Percentiles rank a stretch among this genome's conserved stretches.
phyloP scores from a whole-genome alignment of 2,888 invertebrate species.

The Piscicola geometra region DNA sequence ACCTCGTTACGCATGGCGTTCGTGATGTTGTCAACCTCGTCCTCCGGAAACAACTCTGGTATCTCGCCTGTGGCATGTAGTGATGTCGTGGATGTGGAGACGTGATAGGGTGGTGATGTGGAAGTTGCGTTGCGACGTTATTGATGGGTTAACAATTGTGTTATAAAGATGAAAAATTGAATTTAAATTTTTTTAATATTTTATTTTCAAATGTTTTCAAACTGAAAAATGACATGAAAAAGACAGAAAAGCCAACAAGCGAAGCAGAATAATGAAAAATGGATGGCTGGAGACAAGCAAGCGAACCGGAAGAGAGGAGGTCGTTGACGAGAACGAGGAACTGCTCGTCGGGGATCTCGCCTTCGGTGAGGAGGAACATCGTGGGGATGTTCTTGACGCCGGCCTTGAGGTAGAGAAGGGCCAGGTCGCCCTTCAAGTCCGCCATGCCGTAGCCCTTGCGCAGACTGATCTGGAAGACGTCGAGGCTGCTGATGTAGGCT shows the following conservation, averaged over 20 bases:
- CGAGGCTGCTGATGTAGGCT: conserved; percentile 86
- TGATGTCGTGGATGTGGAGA: too few species aligned
- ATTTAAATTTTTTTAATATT: too few species aligned
- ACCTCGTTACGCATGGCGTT: conserved; percentile 66
- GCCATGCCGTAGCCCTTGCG: conserved; percentile 80
- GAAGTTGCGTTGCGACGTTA: too few species aligned
- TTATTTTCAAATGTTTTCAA: too few species aligned
- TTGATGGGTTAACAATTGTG: too few species aligned
- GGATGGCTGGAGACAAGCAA: too few species aligned
- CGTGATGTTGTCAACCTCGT: conserved; percentile 90
- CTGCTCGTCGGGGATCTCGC: conserved; percentile 90
- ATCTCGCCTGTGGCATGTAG: conserved; percentile 76
- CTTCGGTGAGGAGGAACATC: conserved; percentile 93
- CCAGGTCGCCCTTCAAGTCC: conserved; percentile 80
- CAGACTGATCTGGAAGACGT: conserved; percentile 80
- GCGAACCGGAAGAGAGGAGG: conserved; percentile 70
- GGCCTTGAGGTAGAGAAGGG: conserved; percentile 79
- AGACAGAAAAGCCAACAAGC: too few species aligned
- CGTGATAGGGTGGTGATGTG: too few species aligned
- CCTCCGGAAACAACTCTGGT: conserved; percentile 88
- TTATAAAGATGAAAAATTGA: too few species aligned
- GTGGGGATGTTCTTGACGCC: conserved; percentile 89
- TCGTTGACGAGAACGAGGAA: conserved; percentile 92
- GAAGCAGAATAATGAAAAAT: too few species aligned
- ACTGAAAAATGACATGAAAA: too few species aligned